Base-by-base conservation (phyloP, 1,140 invertebrate species). In the Coptotermes formosanus region DNA sequence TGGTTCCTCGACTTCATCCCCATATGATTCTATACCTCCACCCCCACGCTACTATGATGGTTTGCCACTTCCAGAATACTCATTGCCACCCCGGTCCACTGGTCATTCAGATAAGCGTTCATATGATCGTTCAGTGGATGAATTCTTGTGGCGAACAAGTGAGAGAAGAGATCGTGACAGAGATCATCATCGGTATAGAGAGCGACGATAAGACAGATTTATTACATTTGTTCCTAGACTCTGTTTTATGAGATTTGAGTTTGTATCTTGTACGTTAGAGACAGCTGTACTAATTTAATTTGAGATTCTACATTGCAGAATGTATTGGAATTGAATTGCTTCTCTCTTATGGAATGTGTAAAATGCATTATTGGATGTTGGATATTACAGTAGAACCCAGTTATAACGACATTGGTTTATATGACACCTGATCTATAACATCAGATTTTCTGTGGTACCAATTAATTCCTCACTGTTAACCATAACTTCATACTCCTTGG, bases 101-200 rank as follows among this genome's bases (percentile, higher is more conserved):
- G 84, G 86, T 23, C 86, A 82, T 44, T 86, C 86, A 52, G 95
- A 96, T 88, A 95, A 96, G 88, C 93, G 95, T 48, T 95, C 94
- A 48, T 97, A 97, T 91, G 96, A 98, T 89, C 94, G 97, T 82
- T 97, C 96, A 86, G 97, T 98, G 48, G 96, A 97, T 90, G 96
- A 97, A 89, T 97, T 98, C 90, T 91, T 98, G 82, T 96, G 97
- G 93, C 94, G 97, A 89, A 98, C 96, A 85, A 93, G 91, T 86
- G 94, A 94, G 87, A 91, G 94, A 82, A 92, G 92, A 82, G 88
- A 89, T 83, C 89, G 90, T 44, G 91, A 92, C 81, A 48, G 87
- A 23, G 85, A 87, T 23, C 86, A 84, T 44, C 87, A 87, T 86
- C 87, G 89, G 19, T 88, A 89, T 64, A 75, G 88, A 48, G 88